Percentiles rank a stretch among this genome's conserved stretches.
Conservation (phyloP, 1,140 invertebrate species). For the roundworm (Caenorhabditis elegans) region DNA sequence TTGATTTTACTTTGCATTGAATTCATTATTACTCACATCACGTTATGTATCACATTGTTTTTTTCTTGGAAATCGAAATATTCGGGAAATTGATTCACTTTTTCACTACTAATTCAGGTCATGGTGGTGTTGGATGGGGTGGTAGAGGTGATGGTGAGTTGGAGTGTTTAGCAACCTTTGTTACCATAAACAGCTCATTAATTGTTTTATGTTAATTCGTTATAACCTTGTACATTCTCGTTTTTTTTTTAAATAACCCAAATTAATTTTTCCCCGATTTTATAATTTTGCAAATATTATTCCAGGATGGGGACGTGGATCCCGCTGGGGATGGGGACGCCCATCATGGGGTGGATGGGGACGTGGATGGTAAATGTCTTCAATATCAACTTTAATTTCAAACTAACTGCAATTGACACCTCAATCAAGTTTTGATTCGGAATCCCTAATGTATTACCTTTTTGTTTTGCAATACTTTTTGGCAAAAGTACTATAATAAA, state of each 20-base stretch:
- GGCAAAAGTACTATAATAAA: too few species aligned
- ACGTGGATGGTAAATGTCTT: background rate
- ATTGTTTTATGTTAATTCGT: background rate
- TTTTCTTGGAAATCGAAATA: background rate
- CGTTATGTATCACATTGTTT: too few species aligned
- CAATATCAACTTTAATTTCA: too few species aligned
- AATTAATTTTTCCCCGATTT: background rate
- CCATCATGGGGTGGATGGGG: background rate
- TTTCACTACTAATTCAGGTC: too few species aligned
- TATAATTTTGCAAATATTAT: background rate
- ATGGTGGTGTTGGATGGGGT: background rate
- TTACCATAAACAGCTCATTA: background rate
- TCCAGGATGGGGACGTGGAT: background rate
- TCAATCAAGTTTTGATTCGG: too few species aligned
- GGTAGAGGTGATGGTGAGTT: background rate
- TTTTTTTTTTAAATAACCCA: background rate
- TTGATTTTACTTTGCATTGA: background rate
- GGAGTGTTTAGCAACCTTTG: too few species aligned
- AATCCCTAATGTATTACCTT: too few species aligned
- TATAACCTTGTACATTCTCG: too few species aligned
- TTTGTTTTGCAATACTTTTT: too few species aligned
- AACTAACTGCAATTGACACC: too few species aligned
- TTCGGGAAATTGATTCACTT: background rate
- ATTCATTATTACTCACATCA: too few species aligned
- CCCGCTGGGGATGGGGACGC: background rate